phyloP scores from a whole-genome alignment of 2,888 invertebrate genomes.

The Athripsodes cinereus region DNA sequence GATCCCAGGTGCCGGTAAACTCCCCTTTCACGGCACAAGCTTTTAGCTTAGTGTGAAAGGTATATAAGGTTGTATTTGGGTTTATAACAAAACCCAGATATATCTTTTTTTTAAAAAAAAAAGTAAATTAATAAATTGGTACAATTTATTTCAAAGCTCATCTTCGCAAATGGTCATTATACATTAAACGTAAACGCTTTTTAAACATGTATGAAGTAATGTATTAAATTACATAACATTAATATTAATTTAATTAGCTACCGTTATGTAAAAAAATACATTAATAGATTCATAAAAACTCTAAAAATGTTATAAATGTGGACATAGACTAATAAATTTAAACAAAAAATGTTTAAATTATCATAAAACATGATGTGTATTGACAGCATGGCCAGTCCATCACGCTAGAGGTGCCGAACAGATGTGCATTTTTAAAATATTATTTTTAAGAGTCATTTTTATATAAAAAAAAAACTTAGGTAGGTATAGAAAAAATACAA shows the following conservation, averaged over 20 bases:
- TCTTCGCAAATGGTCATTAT: no score
- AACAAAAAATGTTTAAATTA: background rate
- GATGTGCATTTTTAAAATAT: background rate
- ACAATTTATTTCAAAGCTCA: no score
- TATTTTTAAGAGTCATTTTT: background rate
- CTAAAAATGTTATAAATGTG: background rate
- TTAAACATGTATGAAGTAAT: no score
- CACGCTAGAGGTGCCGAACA: background rate
- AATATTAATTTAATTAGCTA: conserved; percentile 1
- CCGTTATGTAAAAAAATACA: background rate
- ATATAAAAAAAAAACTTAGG: background rate
- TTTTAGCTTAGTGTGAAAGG: no score
- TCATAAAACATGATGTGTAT: background rate
- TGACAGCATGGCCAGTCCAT: background rate
- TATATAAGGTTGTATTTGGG: no score
- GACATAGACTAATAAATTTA: background rate
- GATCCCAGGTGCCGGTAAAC: no score
- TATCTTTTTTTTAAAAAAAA: no score
- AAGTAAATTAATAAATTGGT: no score
- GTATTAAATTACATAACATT: no score
- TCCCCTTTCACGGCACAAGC: no score
- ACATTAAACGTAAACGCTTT: no score
- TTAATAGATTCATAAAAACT: background rate
- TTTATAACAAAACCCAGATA: no score
- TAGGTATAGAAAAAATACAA: conserved; percentile 2